phyloP scores from a whole-genome alignment of 1,140 invertebrate genomes.

The Drosophila gunungcola region DNA sequence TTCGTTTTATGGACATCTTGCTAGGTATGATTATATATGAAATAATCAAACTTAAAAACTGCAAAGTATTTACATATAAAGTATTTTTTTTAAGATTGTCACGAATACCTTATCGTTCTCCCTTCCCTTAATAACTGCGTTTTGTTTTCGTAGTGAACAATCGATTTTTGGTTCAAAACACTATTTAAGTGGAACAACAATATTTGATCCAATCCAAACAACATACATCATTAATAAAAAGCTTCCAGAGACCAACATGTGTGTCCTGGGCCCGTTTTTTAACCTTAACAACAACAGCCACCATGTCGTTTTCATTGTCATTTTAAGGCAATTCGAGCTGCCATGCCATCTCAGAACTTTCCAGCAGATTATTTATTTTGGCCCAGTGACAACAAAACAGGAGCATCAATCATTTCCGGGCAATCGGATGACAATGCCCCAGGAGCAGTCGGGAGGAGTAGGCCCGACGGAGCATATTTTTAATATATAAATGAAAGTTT shows the following conservation, averaged over 20 bases:
- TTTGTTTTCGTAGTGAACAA: not conserved
- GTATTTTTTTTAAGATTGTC: too few relatives aligned
- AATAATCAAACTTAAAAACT: too few relatives aligned
- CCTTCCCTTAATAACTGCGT: not conserved
- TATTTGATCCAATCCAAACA: conserved; percentile 8
- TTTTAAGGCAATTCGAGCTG: conserved; percentile 56
- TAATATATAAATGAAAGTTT: conserved; percentile 77
- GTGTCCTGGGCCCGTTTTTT: conserved; percentile 19
- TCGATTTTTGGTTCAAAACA: not conserved
- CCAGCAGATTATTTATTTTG: conserved; percentile 63
- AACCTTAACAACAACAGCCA: conserved; percentile 48
- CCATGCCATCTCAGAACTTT: conserved; percentile 2
- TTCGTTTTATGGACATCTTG: too few relatives aligned
- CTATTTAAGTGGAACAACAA: conserved; percentile 2
- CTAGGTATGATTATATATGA: too few relatives aligned
- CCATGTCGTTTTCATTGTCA: conserved; percentile 42
- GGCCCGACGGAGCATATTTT: conserved; percentile 34
- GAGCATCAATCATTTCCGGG: conserved; percentile 75
- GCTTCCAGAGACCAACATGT: not conserved
- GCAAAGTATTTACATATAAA: too few relatives aligned
- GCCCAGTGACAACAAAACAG: conserved; percentile 44
- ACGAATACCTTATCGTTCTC: not conserved
- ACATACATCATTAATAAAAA: conserved; percentile 28
- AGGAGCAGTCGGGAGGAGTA: conserved; percentile 17
- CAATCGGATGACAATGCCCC: conserved; percentile 68